A percentile compares a stretch with the other conserved stretches of the same genome.
These are phyloP conservation scores for Turritopsis rubra DNA, from an alignment of 30 jellyfish, hydroid and myxozoan genomes.

Conservation along the genomic window DNA sequence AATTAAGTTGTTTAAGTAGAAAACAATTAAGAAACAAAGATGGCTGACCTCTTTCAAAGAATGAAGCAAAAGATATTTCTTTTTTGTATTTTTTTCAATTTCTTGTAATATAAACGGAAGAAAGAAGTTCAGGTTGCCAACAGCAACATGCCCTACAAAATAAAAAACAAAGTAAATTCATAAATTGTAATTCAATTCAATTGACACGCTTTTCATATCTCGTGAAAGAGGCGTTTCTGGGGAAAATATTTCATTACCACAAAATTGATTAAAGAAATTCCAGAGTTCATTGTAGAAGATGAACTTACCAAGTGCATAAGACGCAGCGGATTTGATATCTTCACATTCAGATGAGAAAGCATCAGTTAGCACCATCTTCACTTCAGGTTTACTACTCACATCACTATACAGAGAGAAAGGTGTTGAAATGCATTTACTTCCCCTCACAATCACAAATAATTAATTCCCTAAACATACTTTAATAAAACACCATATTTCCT, in stretches of 20 bases:
- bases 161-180: neutral
- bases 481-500: neutral
- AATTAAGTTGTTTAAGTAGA: no score
- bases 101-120: conserved; percentile 84
- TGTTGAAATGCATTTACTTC: neutral
- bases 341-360: conserved; percentile 78
- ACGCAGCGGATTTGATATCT: conserved; percentile 94
- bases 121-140: conserved; percentile 85
- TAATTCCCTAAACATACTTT: no score
- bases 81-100: conserved; percentile 63
- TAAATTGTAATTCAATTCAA: neutral
- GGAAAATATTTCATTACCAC: no score
- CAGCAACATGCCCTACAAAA: conserved; percentile 69
- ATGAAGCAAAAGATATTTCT: conserved; percentile 78
- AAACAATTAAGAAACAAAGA: no score
- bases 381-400: conserved; percentile 55
- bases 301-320: conserved; percentile 82
- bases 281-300: no score
- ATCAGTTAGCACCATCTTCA: conserved; percentile 58
- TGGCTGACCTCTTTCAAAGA: conserved; percentile 80
- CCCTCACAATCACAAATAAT: no score
- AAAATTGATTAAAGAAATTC: no score
- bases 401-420: conserved; percentile 43
- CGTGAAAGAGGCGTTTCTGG: no score
- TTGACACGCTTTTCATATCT: no score